These are phyloP conservation scores for Alcis repandata DNA, from an alignment of 2,888 invertebrate genomes.

Conservation along the genomic window DNA sequence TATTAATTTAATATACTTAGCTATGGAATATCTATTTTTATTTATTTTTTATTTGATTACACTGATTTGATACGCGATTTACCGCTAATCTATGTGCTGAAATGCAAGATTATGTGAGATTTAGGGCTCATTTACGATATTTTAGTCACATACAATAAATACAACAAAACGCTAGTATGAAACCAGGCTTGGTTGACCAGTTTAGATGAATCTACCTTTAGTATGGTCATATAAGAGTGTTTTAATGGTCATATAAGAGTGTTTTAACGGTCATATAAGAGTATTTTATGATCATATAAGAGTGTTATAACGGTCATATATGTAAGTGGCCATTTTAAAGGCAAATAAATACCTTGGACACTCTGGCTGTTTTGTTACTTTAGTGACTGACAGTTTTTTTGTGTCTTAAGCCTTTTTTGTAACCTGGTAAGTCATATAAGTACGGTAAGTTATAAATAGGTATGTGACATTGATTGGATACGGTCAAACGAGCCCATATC, in stretches of 20 bases:
- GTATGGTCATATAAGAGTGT: neutral
- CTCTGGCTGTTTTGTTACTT: no score
- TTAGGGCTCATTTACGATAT: constrained; percentile 20
- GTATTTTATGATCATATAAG: neutral
- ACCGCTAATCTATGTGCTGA: constrained; percentile 39
- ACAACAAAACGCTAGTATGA: neutral
- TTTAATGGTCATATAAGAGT: neutral
- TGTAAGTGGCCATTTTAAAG: no score
- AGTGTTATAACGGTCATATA: neutral
- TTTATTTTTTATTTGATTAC: constrained; percentile 28
- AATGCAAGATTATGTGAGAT: constrained; percentile 42
- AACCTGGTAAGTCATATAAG: neutral
- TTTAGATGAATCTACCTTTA: neutral
- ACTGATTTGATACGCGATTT: constrained; percentile 38
- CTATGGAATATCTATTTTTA: constrained; percentile 34
- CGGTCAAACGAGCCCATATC: constrained; percentile 14
- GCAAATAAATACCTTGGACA: no score
- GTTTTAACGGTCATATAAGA: no score
- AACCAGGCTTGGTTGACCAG: neutral
- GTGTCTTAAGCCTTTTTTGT: no score
- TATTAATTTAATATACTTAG: constrained; percentile 38
- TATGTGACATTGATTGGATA: neutral
- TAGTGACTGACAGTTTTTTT: no score
- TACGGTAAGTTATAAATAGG: neutral
- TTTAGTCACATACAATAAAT: neutral